phyloP scores from a whole-genome alignment of 2,113 vertebrate species.

The Vimba vimba region DNA sequence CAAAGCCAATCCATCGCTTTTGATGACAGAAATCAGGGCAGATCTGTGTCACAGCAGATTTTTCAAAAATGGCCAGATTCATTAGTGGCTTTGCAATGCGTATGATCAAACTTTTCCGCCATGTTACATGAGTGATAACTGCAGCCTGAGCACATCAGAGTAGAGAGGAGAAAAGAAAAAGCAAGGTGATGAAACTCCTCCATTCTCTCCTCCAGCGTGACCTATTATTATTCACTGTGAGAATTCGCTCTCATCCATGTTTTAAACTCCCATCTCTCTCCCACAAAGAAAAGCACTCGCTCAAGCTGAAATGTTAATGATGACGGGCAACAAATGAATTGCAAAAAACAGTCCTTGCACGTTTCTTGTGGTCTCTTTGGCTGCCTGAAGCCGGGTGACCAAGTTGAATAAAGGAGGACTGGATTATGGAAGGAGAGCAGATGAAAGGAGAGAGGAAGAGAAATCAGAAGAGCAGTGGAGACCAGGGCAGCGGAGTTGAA shows the following conservation, averaged over 20 bases:
- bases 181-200: constrained; percentile 28
- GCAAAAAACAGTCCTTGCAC: constrained; percentile 34
- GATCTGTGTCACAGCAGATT: not conserved
- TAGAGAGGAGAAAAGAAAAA: not conserved
- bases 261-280: constrained; percentile 43
- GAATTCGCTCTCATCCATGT: constrained; percentile 50
- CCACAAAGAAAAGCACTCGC: constrained; percentile 48
- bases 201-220: constrained; percentile 29
- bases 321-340: constrained; percentile 43
- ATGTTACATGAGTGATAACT: not conserved
- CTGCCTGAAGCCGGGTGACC: not conserved
- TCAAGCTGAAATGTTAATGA: constrained; percentile 56
- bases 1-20: not conserved
- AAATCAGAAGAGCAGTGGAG: not conserved
- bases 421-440: constrained; percentile 17
- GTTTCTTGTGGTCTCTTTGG: constrained; percentile 34
- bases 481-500: constrained; percentile 39
- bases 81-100: not conserved
- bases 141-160: not conserved
- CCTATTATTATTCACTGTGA: constrained; percentile 46
- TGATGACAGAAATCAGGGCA: not conserved
- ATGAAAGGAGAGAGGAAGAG: constrained; percentile 25
- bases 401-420: constrained; percentile 11
- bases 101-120: not conserved
- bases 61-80: not conserved